phyloP scores from a whole-genome alignment of 2,888 invertebrate species.

The Lissocephala sabroskyi region DNA sequence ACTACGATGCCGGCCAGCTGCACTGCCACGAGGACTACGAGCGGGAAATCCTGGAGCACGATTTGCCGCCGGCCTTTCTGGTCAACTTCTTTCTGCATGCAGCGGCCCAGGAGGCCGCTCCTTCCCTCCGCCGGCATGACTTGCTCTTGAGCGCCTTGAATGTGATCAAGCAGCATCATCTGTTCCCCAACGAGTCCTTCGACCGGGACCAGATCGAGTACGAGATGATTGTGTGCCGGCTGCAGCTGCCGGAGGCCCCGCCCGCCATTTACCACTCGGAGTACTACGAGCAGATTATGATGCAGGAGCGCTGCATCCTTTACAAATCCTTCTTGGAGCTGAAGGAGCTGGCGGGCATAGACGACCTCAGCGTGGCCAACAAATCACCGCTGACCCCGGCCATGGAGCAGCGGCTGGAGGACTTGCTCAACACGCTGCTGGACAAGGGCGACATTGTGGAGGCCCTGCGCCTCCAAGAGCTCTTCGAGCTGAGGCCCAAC shows the following conservation, averaged over 20 bases:
- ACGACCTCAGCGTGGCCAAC: slow-evolving; percentile 64
- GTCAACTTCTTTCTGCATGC: slow-evolving; percentile 77
- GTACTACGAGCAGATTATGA: slow-evolving; percentile 70
- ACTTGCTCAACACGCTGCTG: slow-evolving; percentile 73
- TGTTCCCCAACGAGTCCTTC: slow-evolving; percentile 70
- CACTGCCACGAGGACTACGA: slow-evolving; percentile 75
- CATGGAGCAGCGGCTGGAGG: slow-evolving; percentile 66
- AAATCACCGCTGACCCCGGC: slow-evolving; percentile 56
- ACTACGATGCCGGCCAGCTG: slow-evolving; percentile 71
- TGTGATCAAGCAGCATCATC: slow-evolving; percentile 69
- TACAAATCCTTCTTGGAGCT: slow-evolving; percentile 71
- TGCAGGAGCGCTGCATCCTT: slow-evolving; percentile 68
- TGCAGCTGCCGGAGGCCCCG: slow-evolving; percentile 39
- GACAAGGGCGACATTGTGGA: slow-evolving; percentile 75
- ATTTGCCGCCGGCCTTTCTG: slow-evolving; percentile 77
- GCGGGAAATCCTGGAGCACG: slow-evolving; percentile 76
- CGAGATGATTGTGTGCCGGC: slow-evolving; percentile 69
- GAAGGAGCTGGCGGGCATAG: slow-evolving; percentile 70
- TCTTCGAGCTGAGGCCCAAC: slow-evolving; percentile 71
- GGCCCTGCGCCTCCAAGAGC: slow-evolving; percentile 74
- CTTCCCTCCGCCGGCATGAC: slow-evolving; percentile 73
- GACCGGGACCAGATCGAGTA: slow-evolving; percentile 72
- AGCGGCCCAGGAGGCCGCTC: slow-evolving; percentile 73
- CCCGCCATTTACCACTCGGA: slow-evolving; percentile 68
- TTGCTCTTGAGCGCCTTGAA: slow-evolving; percentile 65